Percentiles rank a stretch among this genome's conserved stretches.
phyloP scores from a whole-genome alignment of 2,888 invertebrate species.

The Drosophila neotestacea region DNA sequence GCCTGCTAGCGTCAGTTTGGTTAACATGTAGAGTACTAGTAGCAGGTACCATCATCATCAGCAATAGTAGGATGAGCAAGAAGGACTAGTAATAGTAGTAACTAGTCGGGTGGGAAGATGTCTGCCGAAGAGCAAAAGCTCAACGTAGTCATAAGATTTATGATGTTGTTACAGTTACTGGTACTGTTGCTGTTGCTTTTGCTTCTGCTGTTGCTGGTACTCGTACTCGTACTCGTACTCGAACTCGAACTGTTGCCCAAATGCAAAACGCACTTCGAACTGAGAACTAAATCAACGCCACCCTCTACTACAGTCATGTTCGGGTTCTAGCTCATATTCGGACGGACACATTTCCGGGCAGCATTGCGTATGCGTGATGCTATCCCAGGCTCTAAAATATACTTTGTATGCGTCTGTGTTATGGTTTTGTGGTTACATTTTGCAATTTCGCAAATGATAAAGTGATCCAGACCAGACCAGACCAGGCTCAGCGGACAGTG shows the following conservation, averaged over 20 bases:
- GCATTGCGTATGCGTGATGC: constrained; percentile 66
- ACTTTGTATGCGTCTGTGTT: constrained; percentile 74
- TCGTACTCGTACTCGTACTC: constrained; percentile 10
- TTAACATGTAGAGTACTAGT: constrained; percentile 23
- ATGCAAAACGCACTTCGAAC: constrained; percentile 58
- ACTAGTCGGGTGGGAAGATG: not conserved
- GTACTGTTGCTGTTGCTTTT: too few species aligned
- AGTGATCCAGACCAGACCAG: constrained; percentile 60
- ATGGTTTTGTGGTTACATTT: constrained; percentile 81
- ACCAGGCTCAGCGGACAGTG: not conserved
- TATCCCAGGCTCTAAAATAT: constrained; percentile 57
- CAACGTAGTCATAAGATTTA: constrained; percentile 69
- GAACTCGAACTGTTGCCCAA: constrained; percentile 43
- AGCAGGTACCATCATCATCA: constrained; percentile 11
- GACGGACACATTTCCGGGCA: constrained; percentile 57
- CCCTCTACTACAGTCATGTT: constrained; percentile 23
- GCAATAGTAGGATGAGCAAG: not conserved
- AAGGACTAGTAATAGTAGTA: too few species aligned
- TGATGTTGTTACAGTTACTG: constrained; percentile 32
- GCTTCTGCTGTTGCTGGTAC: not conserved
- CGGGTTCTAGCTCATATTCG: constrained; percentile 37
- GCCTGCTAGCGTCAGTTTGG: constrained; percentile 33
- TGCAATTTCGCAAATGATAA: constrained; percentile 80
- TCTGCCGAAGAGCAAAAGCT: constrained; percentile 34
- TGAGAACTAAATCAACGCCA: constrained; percentile 72